phyloP scores from a whole-genome alignment of 92 coral and sea anemone genomes.

The Porites divaricata region DNA sequence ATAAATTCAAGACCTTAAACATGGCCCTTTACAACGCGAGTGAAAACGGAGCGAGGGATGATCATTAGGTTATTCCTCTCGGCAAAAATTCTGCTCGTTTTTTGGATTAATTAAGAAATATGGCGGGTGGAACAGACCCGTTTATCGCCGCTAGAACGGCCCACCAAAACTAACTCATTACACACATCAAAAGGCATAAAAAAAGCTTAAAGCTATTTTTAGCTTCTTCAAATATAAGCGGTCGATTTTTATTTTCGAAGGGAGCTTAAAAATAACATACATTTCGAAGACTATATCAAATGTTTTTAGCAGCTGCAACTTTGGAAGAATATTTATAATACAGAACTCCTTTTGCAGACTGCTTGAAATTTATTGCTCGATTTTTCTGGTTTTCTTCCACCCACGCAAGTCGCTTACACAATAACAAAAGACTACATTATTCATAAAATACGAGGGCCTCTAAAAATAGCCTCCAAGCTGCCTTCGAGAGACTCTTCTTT shows the following conservation, averaged over 20 bases:
- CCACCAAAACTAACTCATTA: constrained; percentile 36
- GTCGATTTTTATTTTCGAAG: constrained; percentile 22
- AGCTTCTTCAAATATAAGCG: constrained; percentile 32
- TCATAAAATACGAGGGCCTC: constrained; percentile 13
- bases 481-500: neutral
- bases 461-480: constrained; percentile 18
- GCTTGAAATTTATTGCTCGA: constrained; percentile 45
- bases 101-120: neutral
- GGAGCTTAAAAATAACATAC: constrained; percentile 2
- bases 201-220: constrained; percentile 39
- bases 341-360: constrained; percentile 31
- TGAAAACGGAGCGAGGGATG: neutral
- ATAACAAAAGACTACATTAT: constrained; percentile 35
- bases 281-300: constrained; percentile 20
- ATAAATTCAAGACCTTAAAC: constrained; percentile 3
- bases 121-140: neutral
- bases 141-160: constrained; percentile 30
- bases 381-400: constrained; percentile 26
- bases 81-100: too few species aligned
- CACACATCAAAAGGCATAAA: constrained; percentile 9
- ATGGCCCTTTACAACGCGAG: neutral
- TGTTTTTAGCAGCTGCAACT: constrained; percentile 39
- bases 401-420: constrained; percentile 43
- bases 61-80: neutral
- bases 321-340: constrained; percentile 22